phyloP scores from a whole-genome alignment of 1,140 invertebrate genomes.

The Copidosoma floridanum region DNA sequence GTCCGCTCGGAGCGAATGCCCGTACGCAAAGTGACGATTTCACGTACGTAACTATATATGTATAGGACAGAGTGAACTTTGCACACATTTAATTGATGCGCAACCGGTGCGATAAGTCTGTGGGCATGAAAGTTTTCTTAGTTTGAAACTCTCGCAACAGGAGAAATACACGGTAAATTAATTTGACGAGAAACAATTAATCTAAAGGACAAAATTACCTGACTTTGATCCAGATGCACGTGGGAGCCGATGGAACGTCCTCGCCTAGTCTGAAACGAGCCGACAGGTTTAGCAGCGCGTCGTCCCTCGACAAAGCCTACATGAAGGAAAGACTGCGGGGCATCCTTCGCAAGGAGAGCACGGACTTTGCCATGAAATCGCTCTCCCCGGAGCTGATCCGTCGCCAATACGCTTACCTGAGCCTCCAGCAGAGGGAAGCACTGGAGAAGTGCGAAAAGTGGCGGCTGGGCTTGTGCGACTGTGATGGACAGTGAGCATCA shows the following conservation, averaged over 20 bases:
- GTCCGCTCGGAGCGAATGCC: too few relatives aligned
- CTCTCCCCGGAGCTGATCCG: neutral
- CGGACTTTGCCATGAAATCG: neutral
- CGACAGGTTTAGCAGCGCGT: neutral
- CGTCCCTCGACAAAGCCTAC: neutral
- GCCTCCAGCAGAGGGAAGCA: neutral
- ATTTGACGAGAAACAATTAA: too few relatives aligned
- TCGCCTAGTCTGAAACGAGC: neutral
- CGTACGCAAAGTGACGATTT: too few relatives aligned
- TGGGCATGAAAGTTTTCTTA: too few relatives aligned
- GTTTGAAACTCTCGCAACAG: too few relatives aligned
- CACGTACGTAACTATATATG: too few relatives aligned
- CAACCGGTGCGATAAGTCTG: too few relatives aligned
- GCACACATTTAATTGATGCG: too few relatives aligned
- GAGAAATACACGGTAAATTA: too few relatives aligned
- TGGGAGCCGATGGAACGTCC: conserved; percentile 10
- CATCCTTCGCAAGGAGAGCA: conserved; percentile 10
- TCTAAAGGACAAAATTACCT: too few relatives aligned
- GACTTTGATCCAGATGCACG: conserved; percentile 12
- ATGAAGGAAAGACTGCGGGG: neutral
- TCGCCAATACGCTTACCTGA: neutral
- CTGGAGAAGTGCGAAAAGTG: neutral
- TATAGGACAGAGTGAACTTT: too few relatives aligned
- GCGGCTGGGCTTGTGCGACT: neutral
- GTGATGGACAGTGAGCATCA: neutral